Evolutionary conservation across 2,797 vertebrate genomes (phyloP).

Genomic region (Peromyscus eremicus): DNA sequence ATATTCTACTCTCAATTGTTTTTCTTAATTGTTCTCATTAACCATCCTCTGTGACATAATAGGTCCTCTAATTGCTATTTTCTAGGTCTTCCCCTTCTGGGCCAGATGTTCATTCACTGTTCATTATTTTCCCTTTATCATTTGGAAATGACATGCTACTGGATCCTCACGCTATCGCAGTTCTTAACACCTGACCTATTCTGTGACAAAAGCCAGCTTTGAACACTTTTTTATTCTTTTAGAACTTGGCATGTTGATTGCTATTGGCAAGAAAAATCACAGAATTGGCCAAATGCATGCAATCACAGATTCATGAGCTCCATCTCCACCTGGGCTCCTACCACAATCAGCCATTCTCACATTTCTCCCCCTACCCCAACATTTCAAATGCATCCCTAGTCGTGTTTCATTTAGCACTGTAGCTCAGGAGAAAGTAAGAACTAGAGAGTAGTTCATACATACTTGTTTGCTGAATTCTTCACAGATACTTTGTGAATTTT

Average conservation of each 20-base stretch:
- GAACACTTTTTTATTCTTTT: background rate
- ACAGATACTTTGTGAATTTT: slow-evolving; percentile 79
- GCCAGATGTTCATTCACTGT: background rate
- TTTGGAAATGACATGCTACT: background rate
- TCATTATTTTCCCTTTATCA: background rate
- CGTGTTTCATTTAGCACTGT: background rate
- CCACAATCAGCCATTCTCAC: background rate
- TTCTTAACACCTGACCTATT: background rate
- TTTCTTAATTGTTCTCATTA: background rate
- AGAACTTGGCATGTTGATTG: background rate
- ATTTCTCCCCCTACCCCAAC: background rate
- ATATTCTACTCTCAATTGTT: background rate
- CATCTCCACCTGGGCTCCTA: background rate
- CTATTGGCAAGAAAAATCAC: background rate
- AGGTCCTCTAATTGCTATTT: background rate
- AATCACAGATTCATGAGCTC: background rate
- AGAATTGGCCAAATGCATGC: background rate
- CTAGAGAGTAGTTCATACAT: slow-evolving; percentile 9
- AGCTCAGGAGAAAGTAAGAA: background rate
- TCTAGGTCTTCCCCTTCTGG: background rate
- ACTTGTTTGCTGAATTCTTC: slow-evolving; percentile 87
- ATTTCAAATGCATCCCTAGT: background rate
- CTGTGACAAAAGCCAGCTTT: background rate
- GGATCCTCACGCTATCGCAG: background rate
- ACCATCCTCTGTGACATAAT: background rate